Percentiles rank a stretch among this genome's conserved stretches.
phyloP scores from a whole-genome alignment of 2,797 vertebrate genomes.

The Oceanodroma leucorhoa region DNA sequence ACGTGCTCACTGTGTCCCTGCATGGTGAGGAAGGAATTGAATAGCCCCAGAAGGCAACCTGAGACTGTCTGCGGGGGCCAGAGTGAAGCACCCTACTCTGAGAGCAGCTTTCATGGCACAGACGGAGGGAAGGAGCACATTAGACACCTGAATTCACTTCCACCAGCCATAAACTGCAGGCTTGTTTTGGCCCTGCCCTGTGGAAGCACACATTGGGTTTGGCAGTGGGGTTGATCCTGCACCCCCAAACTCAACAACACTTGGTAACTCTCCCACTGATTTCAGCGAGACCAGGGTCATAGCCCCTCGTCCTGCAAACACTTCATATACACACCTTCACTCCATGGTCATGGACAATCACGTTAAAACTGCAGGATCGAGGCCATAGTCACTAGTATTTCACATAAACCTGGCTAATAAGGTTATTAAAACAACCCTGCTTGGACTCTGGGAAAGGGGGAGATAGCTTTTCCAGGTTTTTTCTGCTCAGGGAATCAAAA shows the following conservation, averaged over 20 bases:
- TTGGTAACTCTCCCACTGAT: background rate
- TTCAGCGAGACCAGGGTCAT: background rate
- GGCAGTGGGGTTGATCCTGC: background rate
- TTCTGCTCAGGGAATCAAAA: background rate
- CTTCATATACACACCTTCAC: background rate
- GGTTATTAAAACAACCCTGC: slow-evolving; percentile 35
- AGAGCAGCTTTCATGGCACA: background rate
- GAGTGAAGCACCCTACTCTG: background rate
- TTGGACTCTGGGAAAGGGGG: background rate
- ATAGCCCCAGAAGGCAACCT: background rate
- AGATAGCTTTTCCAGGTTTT: background rate
- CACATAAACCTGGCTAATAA: background rate
- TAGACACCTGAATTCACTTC: background rate
- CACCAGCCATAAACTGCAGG: background rate
- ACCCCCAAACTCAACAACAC: background rate
- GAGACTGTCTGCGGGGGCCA: background rate
- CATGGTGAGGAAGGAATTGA: background rate
- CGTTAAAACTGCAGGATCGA: background rate
- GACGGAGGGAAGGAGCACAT: background rate
- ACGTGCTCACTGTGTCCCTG: background rate
- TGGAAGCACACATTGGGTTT: background rate
- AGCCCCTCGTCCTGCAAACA: background rate
- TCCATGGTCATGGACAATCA: accelerated
- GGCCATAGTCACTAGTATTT: background rate
- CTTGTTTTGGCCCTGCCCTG: background rate